phyloP scores from a whole-genome alignment of 2,888 invertebrate species.

The Andrena haemorrhoa region DNA sequence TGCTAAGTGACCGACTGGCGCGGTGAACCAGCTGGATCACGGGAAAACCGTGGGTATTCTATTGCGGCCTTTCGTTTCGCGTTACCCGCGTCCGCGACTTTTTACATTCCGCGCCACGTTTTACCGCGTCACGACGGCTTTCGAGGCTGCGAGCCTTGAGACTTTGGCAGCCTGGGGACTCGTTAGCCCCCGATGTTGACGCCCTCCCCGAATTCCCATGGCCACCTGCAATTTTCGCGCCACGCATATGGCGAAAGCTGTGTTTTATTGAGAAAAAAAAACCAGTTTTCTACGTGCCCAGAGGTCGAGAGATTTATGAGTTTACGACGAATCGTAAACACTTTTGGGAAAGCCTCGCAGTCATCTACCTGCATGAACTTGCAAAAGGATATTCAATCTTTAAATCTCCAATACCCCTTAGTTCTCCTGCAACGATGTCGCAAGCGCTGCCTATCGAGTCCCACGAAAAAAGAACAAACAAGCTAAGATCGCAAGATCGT shows the following conservation, averaged over 20 bases:
- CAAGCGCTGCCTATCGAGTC: neutral
- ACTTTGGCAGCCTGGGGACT: too few relatives aligned
- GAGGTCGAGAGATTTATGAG: neutral
- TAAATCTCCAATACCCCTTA: neutral
- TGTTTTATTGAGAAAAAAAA: neutral
- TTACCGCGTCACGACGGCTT: neutral
- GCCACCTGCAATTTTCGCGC: neutral
- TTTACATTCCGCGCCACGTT: neutral
- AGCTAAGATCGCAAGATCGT: neutral
- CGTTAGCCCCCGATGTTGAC: too few relatives aligned
- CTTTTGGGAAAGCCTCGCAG: too few relatives aligned
- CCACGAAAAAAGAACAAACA: neutral
- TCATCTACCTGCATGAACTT: too few relatives aligned
- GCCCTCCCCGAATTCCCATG: too few relatives aligned
- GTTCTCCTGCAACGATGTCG: neutral
- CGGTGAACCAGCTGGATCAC: constrained; percentile 31
- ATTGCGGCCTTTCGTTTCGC: constrained; percentile 20
- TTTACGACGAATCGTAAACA: neutral
- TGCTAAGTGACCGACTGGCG: neutral
- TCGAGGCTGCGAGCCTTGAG: neutral
- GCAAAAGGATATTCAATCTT: too few relatives aligned
- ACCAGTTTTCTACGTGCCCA: neutral
- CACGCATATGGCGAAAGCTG: neutral
- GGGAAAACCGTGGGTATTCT: constrained; percentile 23
- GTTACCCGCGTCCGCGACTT: neutral